A percentile compares a stretch with the other conserved stretches of the same genome.
Conservation (phyloP, 2,113 vertebrate species). For the Halcyon senegalensis region DNA sequence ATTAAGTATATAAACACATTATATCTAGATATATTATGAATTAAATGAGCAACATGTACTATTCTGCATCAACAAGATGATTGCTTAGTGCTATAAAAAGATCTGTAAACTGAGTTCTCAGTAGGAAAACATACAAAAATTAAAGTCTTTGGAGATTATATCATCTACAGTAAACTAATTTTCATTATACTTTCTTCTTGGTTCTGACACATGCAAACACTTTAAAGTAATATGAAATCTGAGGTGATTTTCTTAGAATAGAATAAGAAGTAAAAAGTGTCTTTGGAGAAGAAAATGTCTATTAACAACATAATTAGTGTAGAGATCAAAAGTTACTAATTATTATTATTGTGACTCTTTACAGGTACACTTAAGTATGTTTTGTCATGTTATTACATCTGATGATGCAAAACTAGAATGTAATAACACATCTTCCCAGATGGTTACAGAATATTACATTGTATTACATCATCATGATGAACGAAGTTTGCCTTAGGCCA, state of each 20-base stretch:
- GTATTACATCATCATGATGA: background rate
- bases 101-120: background rate
- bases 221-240: background rate
- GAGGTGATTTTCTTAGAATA: background rate
- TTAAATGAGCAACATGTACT: background rate
- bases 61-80: background rate
- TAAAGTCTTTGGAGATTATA: background rate
- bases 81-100: background rate
- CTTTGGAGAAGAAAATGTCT: background rate
- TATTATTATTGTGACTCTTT: background rate
- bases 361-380: background rate
- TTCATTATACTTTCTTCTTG: background rate
- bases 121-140: background rate
- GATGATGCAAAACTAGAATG: background rate
- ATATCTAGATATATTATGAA: background rate
- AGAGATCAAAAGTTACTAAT: background rate
- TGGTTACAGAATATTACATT: background rate
- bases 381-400: background rate
- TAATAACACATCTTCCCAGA: background rate
- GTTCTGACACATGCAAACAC: background rate
- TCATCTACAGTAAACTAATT: background rate
- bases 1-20: background rate
- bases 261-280: background rate
- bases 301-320: background rate
- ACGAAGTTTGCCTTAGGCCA: background rate